Evolutionary conservation across 1,140 invertebrate species (phyloP).

Genomic region (Fopius arisanus): DNA sequence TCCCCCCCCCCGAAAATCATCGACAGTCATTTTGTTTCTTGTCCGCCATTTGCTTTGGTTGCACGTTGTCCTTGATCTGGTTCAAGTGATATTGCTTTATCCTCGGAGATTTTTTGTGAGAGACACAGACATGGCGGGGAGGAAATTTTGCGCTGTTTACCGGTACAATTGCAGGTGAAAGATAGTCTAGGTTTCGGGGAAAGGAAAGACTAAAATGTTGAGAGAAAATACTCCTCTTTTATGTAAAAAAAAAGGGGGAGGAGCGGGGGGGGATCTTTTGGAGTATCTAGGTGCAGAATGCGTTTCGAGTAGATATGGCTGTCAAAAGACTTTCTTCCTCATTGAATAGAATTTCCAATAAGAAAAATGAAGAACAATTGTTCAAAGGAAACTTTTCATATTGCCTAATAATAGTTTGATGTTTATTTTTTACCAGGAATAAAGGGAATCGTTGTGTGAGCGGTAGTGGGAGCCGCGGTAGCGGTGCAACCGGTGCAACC

Average conservation of each 20-base stretch:
- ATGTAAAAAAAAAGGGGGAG: not conserved
- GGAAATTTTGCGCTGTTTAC: not conserved
- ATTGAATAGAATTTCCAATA: no score
- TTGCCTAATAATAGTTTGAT: not conserved
- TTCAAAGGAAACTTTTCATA: no score
- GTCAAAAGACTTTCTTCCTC: no score
- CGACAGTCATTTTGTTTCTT: not conserved
- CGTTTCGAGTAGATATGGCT: no score
- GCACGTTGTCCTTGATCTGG: not conserved
- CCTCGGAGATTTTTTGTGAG: not conserved
- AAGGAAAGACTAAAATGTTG: no score
- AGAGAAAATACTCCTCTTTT: no score
- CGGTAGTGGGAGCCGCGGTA: conserved; percentile 58
- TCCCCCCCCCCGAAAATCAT: not conserved
- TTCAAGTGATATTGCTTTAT: not conserved
- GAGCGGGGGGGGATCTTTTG: not conserved
- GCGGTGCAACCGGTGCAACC: conserved; percentile 40
- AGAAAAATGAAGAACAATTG: no score
- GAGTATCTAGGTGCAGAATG: no score
- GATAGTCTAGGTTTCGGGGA: not conserved
- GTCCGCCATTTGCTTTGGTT: not conserved
- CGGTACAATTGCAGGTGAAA: conserved; percentile 14
- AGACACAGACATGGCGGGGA: not conserved
- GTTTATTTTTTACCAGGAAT: conserved; percentile 56
- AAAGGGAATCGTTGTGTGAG: conserved; percentile 63